phyloP scores from a whole-genome alignment of 2,888 invertebrate species.

The Crossocerus cetratus region DNA sequence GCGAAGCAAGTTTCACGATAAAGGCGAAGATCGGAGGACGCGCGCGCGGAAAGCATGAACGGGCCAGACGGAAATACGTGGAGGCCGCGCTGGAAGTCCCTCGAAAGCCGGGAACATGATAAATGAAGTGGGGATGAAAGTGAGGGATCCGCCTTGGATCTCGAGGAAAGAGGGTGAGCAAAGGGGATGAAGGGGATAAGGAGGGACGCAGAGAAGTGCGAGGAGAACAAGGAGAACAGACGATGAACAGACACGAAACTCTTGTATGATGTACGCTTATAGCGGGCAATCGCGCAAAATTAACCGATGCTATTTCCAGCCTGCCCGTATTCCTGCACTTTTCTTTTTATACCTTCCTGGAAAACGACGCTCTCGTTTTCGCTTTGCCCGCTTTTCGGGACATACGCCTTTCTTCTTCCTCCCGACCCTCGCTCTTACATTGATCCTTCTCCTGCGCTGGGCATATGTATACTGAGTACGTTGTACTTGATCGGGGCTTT shows the following conservation, averaged over 20 bases:
- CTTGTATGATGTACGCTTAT: slow-evolving; percentile 65
- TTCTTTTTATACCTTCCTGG: slow-evolving; percentile 58
- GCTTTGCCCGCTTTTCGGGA: slow-evolving; percentile 34
- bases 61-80: too few relatives aligned
- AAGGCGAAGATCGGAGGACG: too few relatives aligned
- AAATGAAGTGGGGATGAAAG: neutral
- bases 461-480: neutral
- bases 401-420: slow-evolving; percentile 14
- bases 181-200: neutral
- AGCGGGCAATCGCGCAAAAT: slow-evolving; percentile 64
- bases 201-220: slow-evolving; percentile 9
- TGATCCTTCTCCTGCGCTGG: neutral
- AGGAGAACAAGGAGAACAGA: slow-evolving; percentile 48
- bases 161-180: neutral
- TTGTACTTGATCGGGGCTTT: neutral
- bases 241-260: slow-evolving; percentile 67
- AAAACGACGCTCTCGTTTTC: slow-evolving; percentile 39
- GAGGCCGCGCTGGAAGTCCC: too few relatives aligned
- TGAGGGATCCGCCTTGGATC: neutral
- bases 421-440: slow-evolving; percentile 10
- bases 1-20: too few relatives aligned
- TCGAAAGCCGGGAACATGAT: too few relatives aligned
- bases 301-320: slow-evolving; percentile 65
- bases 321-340: slow-evolving; percentile 53
- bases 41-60: too few relatives aligned